Conservation (phyloP, 2,888 invertebrate genomes). For the Melikaiella ostensackeni region DNA sequence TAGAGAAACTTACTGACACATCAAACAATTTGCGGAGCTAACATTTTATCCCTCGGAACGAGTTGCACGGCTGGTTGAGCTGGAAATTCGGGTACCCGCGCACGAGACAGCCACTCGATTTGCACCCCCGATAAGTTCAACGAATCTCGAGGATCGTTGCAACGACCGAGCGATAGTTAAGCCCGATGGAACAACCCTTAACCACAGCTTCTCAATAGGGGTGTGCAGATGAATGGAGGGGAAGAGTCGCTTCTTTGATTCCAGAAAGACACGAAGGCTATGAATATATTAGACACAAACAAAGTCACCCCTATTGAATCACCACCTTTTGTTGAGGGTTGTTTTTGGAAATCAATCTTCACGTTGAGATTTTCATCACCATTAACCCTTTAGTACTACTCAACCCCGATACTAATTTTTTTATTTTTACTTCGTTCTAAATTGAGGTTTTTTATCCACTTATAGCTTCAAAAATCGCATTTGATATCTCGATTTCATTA, state of each 20-base stretch:
- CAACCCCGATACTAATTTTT: not conserved
- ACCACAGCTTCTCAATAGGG: constrained; percentile 47
- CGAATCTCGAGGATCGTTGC: constrained; percentile 50
- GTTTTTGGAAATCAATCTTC: constrained; percentile 3
- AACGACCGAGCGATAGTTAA: constrained; percentile 49
- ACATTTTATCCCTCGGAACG: constrained; percentile 31
- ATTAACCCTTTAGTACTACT: not conserved
- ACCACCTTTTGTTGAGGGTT: constrained; percentile 40
- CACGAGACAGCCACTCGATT: constrained; percentile 39
- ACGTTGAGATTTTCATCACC: not conserved
- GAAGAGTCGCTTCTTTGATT: constrained; percentile 44
- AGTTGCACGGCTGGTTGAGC: constrained; percentile 33
- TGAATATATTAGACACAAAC: constrained; percentile 74
- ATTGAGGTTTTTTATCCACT: not conserved
- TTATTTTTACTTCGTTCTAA: not conserved
- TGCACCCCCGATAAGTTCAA: constrained; percentile 41
- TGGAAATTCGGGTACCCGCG: constrained; percentile 38
- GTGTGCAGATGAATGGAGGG: constrained; percentile 24
- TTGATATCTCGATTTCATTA: not conserved
- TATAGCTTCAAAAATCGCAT: not conserved
- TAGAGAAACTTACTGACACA: constrained; percentile 34
- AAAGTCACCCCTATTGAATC: constrained; percentile 56
- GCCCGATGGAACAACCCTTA: constrained; percentile 52
- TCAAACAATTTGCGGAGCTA: constrained; percentile 38
- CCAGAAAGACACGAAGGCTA: constrained; percentile 66